Evolutionary conservation across 2,797 vertebrate species (phyloP).

Genomic region (Onychomys torridus): DNA sequence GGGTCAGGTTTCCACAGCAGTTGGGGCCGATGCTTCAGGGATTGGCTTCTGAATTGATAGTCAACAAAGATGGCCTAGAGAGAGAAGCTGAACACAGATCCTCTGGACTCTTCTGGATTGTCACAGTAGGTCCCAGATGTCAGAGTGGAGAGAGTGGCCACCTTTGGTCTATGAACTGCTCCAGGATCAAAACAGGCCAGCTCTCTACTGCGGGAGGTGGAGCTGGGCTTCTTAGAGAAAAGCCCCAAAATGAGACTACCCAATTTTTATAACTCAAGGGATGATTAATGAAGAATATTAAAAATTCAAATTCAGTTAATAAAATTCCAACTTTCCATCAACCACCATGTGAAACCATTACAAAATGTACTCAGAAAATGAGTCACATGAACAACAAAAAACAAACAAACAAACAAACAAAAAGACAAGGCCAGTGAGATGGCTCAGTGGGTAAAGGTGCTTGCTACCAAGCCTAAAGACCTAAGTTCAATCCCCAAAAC

Average conservation of each 20-base stretch:
- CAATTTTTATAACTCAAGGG: background rate
- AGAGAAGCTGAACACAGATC: background rate
- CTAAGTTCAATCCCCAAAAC: background rate
- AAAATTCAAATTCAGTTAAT: conserved; percentile 52
- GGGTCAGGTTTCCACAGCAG: background rate
- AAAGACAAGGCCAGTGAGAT: background rate
- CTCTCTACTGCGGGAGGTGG: background rate
- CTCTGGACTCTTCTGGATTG: background rate
- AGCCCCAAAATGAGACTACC: background rate
- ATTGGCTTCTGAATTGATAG: background rate
- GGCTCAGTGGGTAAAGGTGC: background rate
- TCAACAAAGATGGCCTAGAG: background rate
- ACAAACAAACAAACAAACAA: no score
- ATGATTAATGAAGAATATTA: conserved; percentile 27
- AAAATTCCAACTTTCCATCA: conserved; percentile 54
- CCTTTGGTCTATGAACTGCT: background rate
- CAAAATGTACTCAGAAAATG: conserved; percentile 28
- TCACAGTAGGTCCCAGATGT: background rate
- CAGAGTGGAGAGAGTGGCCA: background rate
- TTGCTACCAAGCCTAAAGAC: background rate
- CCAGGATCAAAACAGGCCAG: background rate
- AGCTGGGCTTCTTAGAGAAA: background rate
- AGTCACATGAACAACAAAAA: background rate
- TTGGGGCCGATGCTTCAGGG: background rate
- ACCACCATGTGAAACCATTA: background rate